Percentiles rank a stretch among this genome's conserved stretches.
Conservation (phyloP, 2,888 invertebrate genomes). For the Atethmia centrago region DNA sequence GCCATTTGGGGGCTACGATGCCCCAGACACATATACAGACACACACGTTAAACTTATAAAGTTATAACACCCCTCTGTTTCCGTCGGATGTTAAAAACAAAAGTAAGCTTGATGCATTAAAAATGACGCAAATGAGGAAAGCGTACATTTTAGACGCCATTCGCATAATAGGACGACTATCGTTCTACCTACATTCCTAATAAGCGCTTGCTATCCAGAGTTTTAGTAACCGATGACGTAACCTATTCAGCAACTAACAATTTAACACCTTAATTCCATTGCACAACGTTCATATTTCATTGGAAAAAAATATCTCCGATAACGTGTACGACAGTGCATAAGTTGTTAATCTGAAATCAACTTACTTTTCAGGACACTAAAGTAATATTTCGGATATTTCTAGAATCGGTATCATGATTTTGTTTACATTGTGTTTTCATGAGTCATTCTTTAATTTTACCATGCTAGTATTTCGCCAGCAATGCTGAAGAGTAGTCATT, state of each 20-base stretch:
- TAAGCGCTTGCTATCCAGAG: background rate
- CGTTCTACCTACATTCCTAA: background rate
- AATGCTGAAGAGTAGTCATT: background rate
- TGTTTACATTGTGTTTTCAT: background rate
- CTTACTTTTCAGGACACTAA: background rate
- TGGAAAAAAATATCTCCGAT: background rate
- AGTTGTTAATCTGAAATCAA: conserved; percentile 12
- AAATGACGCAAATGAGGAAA: background rate
- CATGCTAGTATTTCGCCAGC: conserved; percentile 10
- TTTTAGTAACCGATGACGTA: conserved; percentile 5
- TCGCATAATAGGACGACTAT: background rate
- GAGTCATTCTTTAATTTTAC: background rate
- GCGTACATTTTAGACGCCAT: background rate
- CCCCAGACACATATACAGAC: too few species aligned
- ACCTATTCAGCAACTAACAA: background rate
- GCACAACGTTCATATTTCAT: conserved; percentile 10
- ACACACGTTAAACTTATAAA: too few species aligned
- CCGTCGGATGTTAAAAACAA: too few species aligned
- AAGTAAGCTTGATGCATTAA: too few species aligned
- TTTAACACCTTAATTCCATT: background rate
- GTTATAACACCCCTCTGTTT: too few species aligned
- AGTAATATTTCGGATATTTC: background rate
- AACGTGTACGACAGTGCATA: background rate
- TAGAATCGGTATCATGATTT: too few species aligned
- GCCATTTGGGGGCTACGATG: too few species aligned